Base-by-base conservation (phyloP, 2,888 invertebrate genomes). In the Schizotus pectinicornis region DNA sequence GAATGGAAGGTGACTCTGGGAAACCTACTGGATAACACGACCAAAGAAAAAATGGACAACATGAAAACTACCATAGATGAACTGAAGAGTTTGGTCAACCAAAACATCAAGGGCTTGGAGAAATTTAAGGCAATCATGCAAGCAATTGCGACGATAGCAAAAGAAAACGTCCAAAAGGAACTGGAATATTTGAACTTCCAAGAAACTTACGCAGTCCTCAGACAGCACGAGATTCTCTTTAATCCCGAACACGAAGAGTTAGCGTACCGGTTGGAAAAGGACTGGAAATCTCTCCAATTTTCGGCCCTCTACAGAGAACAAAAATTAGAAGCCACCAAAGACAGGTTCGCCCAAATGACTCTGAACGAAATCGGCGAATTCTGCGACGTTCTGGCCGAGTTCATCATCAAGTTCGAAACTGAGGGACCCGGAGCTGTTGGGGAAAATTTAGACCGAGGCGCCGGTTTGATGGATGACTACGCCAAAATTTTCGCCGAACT, bases 81-180 rank as follows among this genome's bases (percentile, higher is more conserved):
- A 9, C 62, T 79, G 13, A 85, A 86, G 37, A 74, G 79, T 53
- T 87, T 90, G 49, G 83, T 95, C 31, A 89, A 92, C 67, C 85
- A 87, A 75, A 88, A 88, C 49, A 92, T 95, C 32, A 88, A 86
- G 68, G 89, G 89, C 3, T 78, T 95, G 38, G 90, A 90, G 51
- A 88, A 91, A 70, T 91, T 95, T 73, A 95, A 94, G 77, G 80
- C 86, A 57, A 91, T 95, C 1, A 89, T 95, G 88, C 88, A 89
- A 63, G 89, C 93, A 0, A 94, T 96, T 58, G 81, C 88, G 0
- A 84, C 84, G 34, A 87, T 95, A 39, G 88, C 90, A 70, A 85
- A 86, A 51, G 85, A 87, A 76, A 90, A 93, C 0, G 82, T 94
- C 47, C 87, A 89, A 2, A 87, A 90, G 0, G 95, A 95, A 77